Percentiles rank a stretch among this genome's conserved stretches.
Evolutionary conservation across 2,888 invertebrate genomes (phyloP).

Genomic region (Drosophila aldrichi): DNA sequence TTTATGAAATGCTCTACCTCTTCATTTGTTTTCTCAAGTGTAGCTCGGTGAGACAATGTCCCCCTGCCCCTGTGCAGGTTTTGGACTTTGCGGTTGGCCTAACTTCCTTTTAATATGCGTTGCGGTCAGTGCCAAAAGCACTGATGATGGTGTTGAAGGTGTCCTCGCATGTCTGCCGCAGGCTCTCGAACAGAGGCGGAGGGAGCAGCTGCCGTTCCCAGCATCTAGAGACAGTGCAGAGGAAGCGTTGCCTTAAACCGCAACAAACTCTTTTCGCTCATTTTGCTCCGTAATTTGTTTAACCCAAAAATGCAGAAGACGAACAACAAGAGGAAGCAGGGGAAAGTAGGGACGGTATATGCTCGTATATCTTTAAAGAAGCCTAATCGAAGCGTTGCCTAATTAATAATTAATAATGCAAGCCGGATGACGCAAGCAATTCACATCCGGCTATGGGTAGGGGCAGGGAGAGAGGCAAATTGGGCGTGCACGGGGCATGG

Average conservation of each 20-base stretch:
- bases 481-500: background rate
- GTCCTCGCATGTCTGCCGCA: conserved; percentile 9
- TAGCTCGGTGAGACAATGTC: too few relatives aligned
- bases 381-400: conserved; percentile 4
- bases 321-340: background rate
- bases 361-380: background rate
- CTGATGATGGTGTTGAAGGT: conserved; percentile 18
- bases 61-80: background rate
- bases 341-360: background rate
- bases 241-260: background rate
- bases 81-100: conserved; percentile 42
- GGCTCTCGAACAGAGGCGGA: background rate
- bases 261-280: conserved; percentile 7
- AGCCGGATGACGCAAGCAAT: conserved; percentile 44
- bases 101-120: conserved; percentile 57
- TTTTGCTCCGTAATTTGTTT: conserved; percentile 2
- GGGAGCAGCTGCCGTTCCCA: background rate
- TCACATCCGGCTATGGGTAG: conserved; percentile 31
- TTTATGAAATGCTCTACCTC: too few relatives aligned
- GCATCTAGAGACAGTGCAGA: background rate
- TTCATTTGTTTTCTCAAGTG: too few relatives aligned
- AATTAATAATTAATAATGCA: conserved; percentile 39
- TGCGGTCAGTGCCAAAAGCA: conserved; percentile 47
- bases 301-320: background rate
- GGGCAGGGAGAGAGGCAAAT: background rate